Percentiles rank a stretch among this genome's conserved stretches.
Evolutionary conservation across 2,797 vertebrate genomes (phyloP).

Genomic region (Eremophila alpestris): DNA sequence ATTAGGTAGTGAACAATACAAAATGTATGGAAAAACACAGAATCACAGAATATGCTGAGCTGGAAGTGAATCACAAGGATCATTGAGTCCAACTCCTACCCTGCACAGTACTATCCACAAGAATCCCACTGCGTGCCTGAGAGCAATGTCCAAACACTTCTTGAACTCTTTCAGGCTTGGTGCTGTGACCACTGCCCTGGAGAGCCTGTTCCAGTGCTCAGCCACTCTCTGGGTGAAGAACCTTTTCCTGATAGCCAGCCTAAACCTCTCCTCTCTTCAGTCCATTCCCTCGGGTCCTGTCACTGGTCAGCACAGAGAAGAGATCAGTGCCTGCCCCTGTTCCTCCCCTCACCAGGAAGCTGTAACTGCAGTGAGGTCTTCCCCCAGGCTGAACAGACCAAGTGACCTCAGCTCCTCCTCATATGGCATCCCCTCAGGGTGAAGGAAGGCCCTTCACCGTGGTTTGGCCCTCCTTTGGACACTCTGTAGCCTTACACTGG

Average conservation of each 20-base stretch:
- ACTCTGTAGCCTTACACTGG: background rate
- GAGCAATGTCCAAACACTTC: background rate
- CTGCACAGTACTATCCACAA: background rate
- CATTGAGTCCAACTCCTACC: fast-evolving
- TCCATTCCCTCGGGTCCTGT: fast-evolving
- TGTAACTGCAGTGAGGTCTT: background rate
- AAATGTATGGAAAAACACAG: background rate
- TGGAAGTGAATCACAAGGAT: background rate
- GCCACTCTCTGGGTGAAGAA: background rate
- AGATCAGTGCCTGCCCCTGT: background rate
- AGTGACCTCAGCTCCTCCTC: background rate
- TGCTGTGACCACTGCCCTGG: background rate
- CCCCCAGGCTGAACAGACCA: background rate
- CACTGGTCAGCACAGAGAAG: background rate
- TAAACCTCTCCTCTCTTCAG: background rate
- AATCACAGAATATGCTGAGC: background rate
- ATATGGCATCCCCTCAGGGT: fast-evolving
- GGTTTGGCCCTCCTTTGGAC: background rate
- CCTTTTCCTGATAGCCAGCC: background rate
- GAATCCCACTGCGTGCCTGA: background rate
- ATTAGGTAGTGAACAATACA: background rate
- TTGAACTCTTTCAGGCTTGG: background rate
- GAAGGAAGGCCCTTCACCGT: background rate
- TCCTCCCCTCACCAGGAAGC: background rate
- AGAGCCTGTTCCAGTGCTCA: background rate